These are phyloP conservation scores for Calephelis virginiensis DNA, from an alignment of 1,140 invertebrate species.

Conservation along the genomic window DNA sequence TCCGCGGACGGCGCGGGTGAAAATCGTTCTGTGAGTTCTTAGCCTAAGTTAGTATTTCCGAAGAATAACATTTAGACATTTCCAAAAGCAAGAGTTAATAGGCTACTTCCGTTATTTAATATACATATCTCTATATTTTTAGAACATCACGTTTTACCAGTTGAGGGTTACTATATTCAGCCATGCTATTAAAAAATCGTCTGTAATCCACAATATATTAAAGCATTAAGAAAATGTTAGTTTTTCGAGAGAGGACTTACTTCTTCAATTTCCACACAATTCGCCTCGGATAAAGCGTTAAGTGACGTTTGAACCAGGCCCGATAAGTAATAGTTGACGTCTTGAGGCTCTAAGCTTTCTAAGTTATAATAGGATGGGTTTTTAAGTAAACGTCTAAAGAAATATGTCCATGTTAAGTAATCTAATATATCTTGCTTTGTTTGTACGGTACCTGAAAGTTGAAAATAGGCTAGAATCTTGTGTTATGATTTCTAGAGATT, in stretches of 20 bases:
- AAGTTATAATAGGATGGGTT: slow-evolving; percentile 97
- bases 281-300: slow-evolving; percentile 84
- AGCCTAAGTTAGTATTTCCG: too few relatives aligned
- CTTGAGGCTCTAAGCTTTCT: slow-evolving; percentile 85
- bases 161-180: too few relatives aligned
- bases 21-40: too few relatives aligned
- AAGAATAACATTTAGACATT: too few relatives aligned
- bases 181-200: too few relatives aligned
- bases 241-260: slow-evolving; percentile 38
- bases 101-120: too few relatives aligned
- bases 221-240: not conserved
- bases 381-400: slow-evolving; percentile 94
- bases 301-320: slow-evolving; percentile 89
- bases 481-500: too few relatives aligned
- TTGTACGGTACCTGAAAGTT: slow-evolving; percentile 86
- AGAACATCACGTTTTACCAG: too few relatives aligned
- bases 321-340: slow-evolving; percentile 87
- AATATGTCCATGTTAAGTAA: slow-evolving; percentile 99
- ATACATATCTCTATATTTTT: too few relatives aligned
- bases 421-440: slow-evolving; percentile 96
- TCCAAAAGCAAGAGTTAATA: too few relatives aligned
- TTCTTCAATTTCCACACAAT: slow-evolving; percentile 86
- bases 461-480: not conserved
- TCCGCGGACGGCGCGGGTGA: too few relatives aligned
- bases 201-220: too few relatives aligned